Evolutionary conservation across 2,797 vertebrate genomes (phyloP).

Genomic region (Tenualosa ilisha): DNA sequence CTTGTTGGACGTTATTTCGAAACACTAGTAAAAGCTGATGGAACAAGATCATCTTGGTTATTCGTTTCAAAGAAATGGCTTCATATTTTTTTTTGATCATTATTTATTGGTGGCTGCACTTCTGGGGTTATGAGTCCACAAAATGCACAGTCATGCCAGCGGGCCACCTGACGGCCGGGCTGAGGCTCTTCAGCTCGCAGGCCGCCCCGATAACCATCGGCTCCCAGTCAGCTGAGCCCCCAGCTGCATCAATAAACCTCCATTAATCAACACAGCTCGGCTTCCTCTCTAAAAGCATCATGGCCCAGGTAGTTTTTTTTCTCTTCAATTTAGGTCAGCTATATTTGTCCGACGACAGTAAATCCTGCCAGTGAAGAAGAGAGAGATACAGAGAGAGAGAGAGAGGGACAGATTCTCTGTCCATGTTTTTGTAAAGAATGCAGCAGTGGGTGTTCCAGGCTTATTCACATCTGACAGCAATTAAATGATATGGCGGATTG

Average conservation of each 20-base stretch:
- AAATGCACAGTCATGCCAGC: slow-evolving; percentile 42
- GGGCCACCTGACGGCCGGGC: slow-evolving; percentile 36
- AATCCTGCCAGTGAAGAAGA: background rate
- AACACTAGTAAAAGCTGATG: background rate
- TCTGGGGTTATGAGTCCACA: slow-evolving; percentile 37
- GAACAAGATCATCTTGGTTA: background rate
- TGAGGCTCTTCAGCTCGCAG: background rate
- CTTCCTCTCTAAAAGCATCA: background rate
- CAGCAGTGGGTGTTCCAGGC: slow-evolving; percentile 20
- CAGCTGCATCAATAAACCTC: slow-evolving; percentile 18
- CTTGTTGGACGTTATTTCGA: background rate
- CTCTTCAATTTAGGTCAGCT: slow-evolving; percentile 22
- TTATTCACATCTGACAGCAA: slow-evolving; percentile 23
- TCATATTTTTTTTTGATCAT: background rate
- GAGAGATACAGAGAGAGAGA: background rate
- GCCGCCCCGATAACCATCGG: slow-evolving; percentile 43
- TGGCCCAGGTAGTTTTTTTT: slow-evolving; percentile 16
- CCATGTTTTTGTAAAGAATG: slow-evolving; percentile 2
- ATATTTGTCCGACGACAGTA: slow-evolving; percentile 14
- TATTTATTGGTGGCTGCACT: background rate
- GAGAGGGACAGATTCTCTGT: background rate
- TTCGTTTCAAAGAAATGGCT: background rate
- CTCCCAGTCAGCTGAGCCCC: slow-evolving; percentile 23
- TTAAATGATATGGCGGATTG: slow-evolving; percentile 21
- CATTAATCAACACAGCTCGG: slow-evolving; percentile 15